Evolutionary conservation across 2,888 invertebrate genomes (phyloP), one percentile per base, ranked within the genome.

Genomic region (Brassicogethes aeneus): DNA sequence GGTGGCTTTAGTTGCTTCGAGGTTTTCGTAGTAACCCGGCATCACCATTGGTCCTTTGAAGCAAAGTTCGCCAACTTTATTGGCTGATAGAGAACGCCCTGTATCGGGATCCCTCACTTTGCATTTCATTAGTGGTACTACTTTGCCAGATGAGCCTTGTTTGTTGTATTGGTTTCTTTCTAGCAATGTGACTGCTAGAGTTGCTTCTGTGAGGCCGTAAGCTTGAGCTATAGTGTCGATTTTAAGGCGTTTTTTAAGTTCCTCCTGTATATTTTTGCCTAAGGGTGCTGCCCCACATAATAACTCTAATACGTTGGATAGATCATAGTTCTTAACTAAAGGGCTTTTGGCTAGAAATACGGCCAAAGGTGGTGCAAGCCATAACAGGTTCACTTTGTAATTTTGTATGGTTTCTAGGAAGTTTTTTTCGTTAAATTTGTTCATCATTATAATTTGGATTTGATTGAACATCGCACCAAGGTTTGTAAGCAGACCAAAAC

Each of bases 271-370:
- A 41, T 81, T 79, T 51, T 73, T 74, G 2, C 85, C 82, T 1
- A 91, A 68, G 0, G 91, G 86, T 0, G 91, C 90, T 2, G 89
- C 90, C 1, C 86, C 90, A 55, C 80, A 80, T 60, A 80, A 73
- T 36, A 89, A 70, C 34, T 75, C 72, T 51, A 75, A 72, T 1
- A 91, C 60, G 3, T 78, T 79, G 0, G 80, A 77, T 41, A 92
- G 67, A 63, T 92, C 80, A 57, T 82, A 89, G 45, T 82, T 75
- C n/a, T 75, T 69, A 2, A 90, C 81, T 36, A 85, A 67, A 0
- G 87, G 85, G 60, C 83, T 80, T 64, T 90, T 89, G 1, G 85
- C 83, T 42, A 92, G 64, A 61, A 89, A 86, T 16, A 89, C 77
- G 59, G 87, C 77, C 30, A 92, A 70, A 0, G 91, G 89, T 1